Percentiles rank a stretch among this genome's conserved stretches.
Evolutionary conservation across 2,797 vertebrate species (phyloP).

Genomic region (Dendrocincla fuliginosa): DNA sequence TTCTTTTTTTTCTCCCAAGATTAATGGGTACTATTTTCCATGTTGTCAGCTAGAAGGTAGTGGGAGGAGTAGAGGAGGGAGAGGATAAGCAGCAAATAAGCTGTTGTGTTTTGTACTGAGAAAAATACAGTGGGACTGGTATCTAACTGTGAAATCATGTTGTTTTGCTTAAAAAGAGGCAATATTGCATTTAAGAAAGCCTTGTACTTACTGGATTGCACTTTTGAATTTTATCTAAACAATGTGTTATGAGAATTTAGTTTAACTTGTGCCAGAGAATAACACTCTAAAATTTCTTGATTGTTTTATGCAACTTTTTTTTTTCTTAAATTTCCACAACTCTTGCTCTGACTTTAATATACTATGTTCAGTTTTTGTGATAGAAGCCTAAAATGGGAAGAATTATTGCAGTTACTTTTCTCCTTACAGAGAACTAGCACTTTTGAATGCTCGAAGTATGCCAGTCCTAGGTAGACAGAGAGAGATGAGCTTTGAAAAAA

Average conservation of each 20-base stretch:
- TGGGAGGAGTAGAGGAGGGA: constrained; percentile 26
- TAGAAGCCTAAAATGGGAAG: not conserved
- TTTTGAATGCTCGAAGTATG: constrained; percentile 84
- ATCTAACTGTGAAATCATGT: constrained; percentile 32
- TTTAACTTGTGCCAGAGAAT: not conserved
- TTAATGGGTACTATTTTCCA: constrained; percentile 60
- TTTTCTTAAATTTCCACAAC: not conserved
- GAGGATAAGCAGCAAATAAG: constrained; percentile 47
- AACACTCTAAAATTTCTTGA: not conserved
- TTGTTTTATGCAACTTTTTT: not conserved
- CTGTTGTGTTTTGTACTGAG: constrained; percentile 42
- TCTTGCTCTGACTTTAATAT: not conserved
- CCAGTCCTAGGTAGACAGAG: constrained; percentile 85
- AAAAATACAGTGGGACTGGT: not conserved
- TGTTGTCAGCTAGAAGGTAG: constrained; percentile 59
- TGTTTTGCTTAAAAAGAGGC: constrained; percentile 18
- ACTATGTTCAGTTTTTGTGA: not conserved
- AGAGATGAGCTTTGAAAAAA: constrained; percentile 80
- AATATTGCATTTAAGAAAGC: constrained; percentile 14
- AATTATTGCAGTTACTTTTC: constrained; percentile 24
- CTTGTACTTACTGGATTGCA: not conserved
- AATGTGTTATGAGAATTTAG: not conserved
- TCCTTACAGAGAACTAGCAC: constrained; percentile 86
- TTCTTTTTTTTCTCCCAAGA: constrained; percentile 53
- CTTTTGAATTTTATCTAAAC: not conserved